Base-by-base conservation (phyloP, 2,888 invertebrate genomes). In the Zhuqinia jingwanae region DNA sequence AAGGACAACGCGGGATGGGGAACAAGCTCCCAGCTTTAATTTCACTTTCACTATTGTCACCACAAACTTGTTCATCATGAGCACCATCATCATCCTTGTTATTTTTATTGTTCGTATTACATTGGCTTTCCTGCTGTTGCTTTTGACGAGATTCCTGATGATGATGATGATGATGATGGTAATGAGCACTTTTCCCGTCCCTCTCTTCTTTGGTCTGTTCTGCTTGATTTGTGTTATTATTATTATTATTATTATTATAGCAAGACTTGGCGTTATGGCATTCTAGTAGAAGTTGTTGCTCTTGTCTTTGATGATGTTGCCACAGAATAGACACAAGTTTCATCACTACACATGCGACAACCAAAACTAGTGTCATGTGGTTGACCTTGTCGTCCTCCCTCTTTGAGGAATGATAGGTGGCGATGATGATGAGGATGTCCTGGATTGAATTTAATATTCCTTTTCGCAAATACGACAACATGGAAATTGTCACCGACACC, bases 371-470 rank as follows among this genome's bases (percentile, higher is more conserved):
- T 45, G 82, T 75, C 58, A 36, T 73, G 27, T 15, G 50, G 36
- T 50, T 63, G 36, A 36, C 36, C 5, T 36, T 36, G 36, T 6
- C 8, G 36, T 36, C 8, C 8, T 53, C 50, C n/a, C n/a, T n/a
- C n/a, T n/a, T n/a, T 47, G 47, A 11, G 53, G 47, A 70, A n/a
- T 17, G 36, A 30, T 1, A n/a, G 25, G 75, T 58, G 70, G 25
- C 68, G 76, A 60, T 58, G 45, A n/a, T n/a, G 70, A 45, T 77
- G 76, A 60, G 58, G 45, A n/a, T n/a, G n/a, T 75, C 65, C 42
- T 60, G 60, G 58, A 85, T 85, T 80, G 85, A 85, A 76, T 85
- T 85, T 80, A 77, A 86, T 86, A 86, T 86, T 86, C 81, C 86
- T 77, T 86, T 77, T 50, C 77, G 86, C 50, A 65, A 68, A 53